phyloP scores from a whole-genome alignment of 2,888 invertebrate genomes.

The Protophormia terraenovae region DNA sequence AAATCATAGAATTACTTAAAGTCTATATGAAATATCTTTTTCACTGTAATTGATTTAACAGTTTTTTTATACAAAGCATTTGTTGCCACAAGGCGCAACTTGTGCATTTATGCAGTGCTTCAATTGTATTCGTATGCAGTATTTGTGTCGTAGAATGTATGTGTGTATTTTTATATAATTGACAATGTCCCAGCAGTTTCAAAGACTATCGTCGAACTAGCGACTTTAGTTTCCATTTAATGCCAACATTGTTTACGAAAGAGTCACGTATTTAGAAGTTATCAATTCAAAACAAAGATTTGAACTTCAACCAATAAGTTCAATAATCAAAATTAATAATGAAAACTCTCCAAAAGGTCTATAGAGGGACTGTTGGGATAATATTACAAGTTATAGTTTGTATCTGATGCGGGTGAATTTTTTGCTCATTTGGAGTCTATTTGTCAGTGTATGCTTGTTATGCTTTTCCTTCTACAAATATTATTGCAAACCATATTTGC shows the following conservation, averaged over 20 bases:
- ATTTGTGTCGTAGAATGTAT: not conserved
- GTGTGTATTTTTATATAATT: not conserved
- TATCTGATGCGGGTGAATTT: not conserved
- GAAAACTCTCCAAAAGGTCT: too few species aligned
- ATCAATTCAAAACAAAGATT: too few species aligned
- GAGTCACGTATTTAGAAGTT: too few species aligned
- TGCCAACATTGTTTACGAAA: too few species aligned
- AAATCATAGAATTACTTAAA: too few species aligned
- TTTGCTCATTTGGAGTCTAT: not conserved
- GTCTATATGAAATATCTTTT: not conserved
- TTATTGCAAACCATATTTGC: not conserved
- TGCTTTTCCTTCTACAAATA: not conserved
- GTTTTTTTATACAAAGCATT: not conserved
- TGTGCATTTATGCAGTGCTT: not conserved
- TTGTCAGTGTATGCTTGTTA: not conserved
- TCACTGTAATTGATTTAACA: not conserved
- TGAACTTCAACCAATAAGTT: too few species aligned
- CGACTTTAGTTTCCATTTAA: too few species aligned
- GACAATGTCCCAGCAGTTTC: too few species aligned
- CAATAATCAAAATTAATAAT: too few species aligned
- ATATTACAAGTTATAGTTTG: too few species aligned
- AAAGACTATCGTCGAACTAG: too few species aligned
- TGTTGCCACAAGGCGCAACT: not conserved
- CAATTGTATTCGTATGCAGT: not conserved
- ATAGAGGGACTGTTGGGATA: too few species aligned